These are phyloP conservation scores for Sialis lutaria DNA, from an alignment of 2,888 invertebrate species.

Conservation along the genomic window DNA sequence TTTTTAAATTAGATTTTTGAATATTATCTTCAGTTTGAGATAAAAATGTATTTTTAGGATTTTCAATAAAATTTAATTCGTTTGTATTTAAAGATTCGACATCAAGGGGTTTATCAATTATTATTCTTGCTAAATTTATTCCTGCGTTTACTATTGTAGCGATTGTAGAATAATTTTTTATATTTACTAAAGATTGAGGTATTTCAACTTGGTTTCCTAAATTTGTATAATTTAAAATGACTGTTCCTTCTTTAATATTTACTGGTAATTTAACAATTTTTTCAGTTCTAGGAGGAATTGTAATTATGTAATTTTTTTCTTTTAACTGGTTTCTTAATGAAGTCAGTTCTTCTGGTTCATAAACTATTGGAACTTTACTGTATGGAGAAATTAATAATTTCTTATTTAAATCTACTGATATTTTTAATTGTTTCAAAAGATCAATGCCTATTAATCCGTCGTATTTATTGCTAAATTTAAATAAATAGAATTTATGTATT, in stretches of 20 bases:
- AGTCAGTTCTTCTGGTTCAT: neutral
- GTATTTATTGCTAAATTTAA: neutral
- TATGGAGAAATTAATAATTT: neutral
- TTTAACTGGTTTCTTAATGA: neutral
- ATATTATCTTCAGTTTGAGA: too few relatives aligned
- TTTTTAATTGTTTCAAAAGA: constrained; percentile 6
- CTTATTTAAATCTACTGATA: constrained; percentile 4
- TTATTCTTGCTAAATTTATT: neutral
- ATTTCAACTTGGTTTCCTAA: constrained; percentile 1
- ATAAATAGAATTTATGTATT: neutral
- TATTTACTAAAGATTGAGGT: constrained; percentile 4
- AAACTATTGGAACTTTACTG: neutral
- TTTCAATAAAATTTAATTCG: constrained; percentile 1
- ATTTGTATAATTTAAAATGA: constrained; percentile 2
- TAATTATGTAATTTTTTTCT: neutral
- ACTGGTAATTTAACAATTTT: constrained; percentile 4
- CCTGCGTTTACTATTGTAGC: constrained; percentile 1
- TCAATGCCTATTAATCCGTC: constrained; percentile 1
- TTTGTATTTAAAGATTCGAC: constrained; percentile 1
- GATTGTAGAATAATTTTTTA: constrained; percentile 1
- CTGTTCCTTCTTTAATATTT: constrained; percentile 2
- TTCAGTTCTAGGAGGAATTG: neutral
- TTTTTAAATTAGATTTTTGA: too few relatives aligned
- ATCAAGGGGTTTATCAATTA: constrained; percentile 2
- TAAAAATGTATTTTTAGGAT: too few relatives aligned